A percentile compares a stretch with the other conserved stretches of the same genome.
Evolutionary conservation across 2,113 vertebrate species (phyloP).

Genomic region (Tamias sibiricus): DNA sequence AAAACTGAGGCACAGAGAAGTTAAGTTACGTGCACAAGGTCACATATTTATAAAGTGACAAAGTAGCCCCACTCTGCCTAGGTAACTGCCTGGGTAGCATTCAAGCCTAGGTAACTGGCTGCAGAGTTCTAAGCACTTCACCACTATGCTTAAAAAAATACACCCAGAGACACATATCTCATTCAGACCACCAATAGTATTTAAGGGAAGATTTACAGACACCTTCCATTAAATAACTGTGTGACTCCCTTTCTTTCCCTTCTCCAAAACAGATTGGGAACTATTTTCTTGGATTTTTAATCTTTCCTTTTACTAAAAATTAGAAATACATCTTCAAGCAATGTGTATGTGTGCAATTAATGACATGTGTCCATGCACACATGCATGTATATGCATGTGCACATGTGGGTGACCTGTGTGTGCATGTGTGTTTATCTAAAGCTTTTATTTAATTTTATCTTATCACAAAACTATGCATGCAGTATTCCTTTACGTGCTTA

Average conservation of each 20-base stretch:
- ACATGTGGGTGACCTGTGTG: not conserved
- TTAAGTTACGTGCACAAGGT: not conserved
- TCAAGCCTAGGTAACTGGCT: not conserved
- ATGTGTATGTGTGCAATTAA: not conserved
- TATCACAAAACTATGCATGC: not conserved
- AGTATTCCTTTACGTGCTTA: not conserved
- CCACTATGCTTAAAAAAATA: not conserved
- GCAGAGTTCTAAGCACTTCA: not conserved
- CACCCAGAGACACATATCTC: not conserved
- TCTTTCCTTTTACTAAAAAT: not conserved
- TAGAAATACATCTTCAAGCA: not conserved
- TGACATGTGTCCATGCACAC: fast-evolving
- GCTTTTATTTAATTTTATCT: not conserved
- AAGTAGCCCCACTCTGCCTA: not conserved
- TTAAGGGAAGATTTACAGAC: not conserved
- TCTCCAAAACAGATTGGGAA: not conserved
- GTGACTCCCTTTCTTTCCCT: not conserved
- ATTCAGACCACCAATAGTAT: not conserved
- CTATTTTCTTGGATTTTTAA: not conserved
- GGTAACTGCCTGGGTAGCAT: not conserved
- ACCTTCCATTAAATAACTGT: not conserved
- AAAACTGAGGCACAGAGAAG: conserved; percentile 16
- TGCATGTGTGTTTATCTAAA: not conserved
- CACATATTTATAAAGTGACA: not conserved
- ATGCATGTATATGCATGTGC: not conserved